Evolutionary conservation across 2,797 vertebrate species (phyloP), one percentile per base, ranked within the genome.

Genomic region (Simalia tracyae): DNA sequence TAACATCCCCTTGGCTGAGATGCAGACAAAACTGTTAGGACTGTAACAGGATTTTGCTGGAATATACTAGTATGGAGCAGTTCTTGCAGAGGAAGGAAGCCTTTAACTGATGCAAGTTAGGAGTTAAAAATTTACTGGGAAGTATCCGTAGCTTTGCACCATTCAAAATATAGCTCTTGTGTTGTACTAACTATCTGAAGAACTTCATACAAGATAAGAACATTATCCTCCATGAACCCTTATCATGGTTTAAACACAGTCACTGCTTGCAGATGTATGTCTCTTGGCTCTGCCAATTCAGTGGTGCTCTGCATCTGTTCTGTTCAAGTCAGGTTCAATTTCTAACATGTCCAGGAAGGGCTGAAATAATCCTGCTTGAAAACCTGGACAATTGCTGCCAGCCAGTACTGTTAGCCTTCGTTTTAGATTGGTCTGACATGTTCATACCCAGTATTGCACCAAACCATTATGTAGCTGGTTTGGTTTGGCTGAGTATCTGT

Each of bases 121-220:
- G 2, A 90, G 97, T 94, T 97, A 97, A 97, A 96, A 94, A 96
- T 97, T 97, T 97, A 97, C 93, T 93, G 15, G 93, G 72, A 95
- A 92, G 2, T 8, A 8, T 50, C 90, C 87, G 24, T 81, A 89
- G 90, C 61, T 95, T 93, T 92, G 92, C 95, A 56, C 86, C 93
- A 96, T 31, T 92, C 89, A 59, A 85, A 93, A 92, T 59, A 87
- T 84, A 93, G 94, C 86, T 89, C 96, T 93, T 94, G 90, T 95
- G 91, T 91, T 87, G 68, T 95, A 88, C 89, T 81, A 81, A 81
- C 92, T 95, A 87, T 93, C 90, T 92, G 64, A 92, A 92, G 95
- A 94, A 93, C 76, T 84, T 90, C 90, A 54, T 15, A 95, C 10
- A 90, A 89, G 17, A 14, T 15, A 31, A 91, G 42, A 87, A 17